Conservation (phyloP, 2,888 invertebrate species). For the Vannuccia rotundouncinata region DNA sequence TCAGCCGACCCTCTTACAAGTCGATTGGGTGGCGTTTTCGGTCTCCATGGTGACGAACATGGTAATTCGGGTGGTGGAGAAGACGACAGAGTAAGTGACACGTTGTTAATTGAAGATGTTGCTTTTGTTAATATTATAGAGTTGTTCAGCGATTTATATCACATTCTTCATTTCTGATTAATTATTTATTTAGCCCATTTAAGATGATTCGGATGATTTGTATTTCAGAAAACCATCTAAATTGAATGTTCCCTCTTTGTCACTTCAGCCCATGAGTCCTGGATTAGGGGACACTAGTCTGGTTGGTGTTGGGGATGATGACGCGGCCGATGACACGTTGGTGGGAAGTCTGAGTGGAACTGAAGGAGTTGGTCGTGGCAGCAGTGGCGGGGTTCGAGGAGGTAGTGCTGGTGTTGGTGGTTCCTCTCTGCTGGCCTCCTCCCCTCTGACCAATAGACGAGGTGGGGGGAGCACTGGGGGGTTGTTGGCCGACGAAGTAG, state of each 20-base stretch:
- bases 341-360: neutral
- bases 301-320: slow-evolving; percentile 1
- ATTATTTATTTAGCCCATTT: no score
- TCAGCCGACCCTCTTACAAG: slow-evolving; percentile 20
- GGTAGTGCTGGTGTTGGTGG: neutral
- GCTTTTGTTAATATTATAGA: no score
- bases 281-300: neutral
- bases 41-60: slow-evolving; percentile 27
- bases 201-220: no score
- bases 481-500: neutral
- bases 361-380: slow-evolving; percentile 34
- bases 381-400: neutral
- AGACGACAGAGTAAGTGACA: slow-evolving; percentile 8
- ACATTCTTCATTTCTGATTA: no score
- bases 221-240: no score
- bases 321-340: neutral
- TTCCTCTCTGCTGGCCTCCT: neutral
- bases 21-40: slow-evolving; percentile 16
- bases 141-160: no score
- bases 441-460: no score
- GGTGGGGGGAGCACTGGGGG: neutral
- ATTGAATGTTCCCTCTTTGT: no score
- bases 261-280: neutral
- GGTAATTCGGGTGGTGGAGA: slow-evolving; percentile 27
- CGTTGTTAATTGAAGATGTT: no score